Percentiles rank a stretch among this genome's conserved stretches.
These are phyloP conservation scores for Eulimnadia texana DNA, from an alignment of 1,140 invertebrate genomes.

Conservation along the genomic window DNA sequence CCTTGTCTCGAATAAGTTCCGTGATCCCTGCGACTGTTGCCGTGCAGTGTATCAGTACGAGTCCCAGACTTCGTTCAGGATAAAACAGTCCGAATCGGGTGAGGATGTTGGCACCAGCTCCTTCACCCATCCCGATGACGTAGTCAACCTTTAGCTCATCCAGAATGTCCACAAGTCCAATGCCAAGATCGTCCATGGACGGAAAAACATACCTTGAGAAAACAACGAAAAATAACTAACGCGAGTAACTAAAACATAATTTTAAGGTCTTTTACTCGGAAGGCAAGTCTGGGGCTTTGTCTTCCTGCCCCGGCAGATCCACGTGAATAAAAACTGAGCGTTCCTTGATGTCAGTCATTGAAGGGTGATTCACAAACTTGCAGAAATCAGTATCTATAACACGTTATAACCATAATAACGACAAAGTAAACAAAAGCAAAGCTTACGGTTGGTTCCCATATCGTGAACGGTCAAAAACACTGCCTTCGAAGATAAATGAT, in stretches of 20 bases:
- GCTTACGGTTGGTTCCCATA: slow-evolving; percentile 78
- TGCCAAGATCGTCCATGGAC: slow-evolving; percentile 62
- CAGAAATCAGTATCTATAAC: slow-evolving; percentile 52
- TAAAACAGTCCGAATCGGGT: slow-evolving; percentile 67
- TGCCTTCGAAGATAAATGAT: slow-evolving; percentile 39
- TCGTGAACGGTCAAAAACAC: slow-evolving; percentile 80
- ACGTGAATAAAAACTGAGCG: slow-evolving; percentile 76
- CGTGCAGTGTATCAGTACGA: slow-evolving; percentile 75
- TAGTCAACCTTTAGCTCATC: slow-evolving; percentile 63
- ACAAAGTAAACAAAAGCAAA: slow-evolving; percentile 4
- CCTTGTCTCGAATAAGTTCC: slow-evolving; percentile 72
- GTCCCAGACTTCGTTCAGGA: slow-evolving; percentile 54
- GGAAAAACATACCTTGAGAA: slow-evolving; percentile 58
- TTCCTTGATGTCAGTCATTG: slow-evolving; percentile 69
- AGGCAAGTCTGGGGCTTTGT: slow-evolving; percentile 53
- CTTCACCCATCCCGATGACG: slow-evolving; percentile 73
- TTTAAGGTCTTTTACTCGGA: slow-evolving; percentile 38
- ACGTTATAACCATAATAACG: background rate
- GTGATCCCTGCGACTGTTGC: slow-evolving; percentile 70
- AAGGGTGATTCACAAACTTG: slow-evolving; percentile 59
- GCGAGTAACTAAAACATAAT: background rate
- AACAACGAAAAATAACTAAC: slow-evolving; percentile 16
- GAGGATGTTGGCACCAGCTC: slow-evolving; percentile 75
- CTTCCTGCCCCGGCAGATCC: slow-evolving; percentile 75
- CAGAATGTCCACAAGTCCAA: slow-evolving; percentile 64